Evolutionary conservation across 2,888 invertebrate genomes (phyloP), one percentile per base, ranked within the genome.

Genomic region (Hypsopygia costalis): DNA sequence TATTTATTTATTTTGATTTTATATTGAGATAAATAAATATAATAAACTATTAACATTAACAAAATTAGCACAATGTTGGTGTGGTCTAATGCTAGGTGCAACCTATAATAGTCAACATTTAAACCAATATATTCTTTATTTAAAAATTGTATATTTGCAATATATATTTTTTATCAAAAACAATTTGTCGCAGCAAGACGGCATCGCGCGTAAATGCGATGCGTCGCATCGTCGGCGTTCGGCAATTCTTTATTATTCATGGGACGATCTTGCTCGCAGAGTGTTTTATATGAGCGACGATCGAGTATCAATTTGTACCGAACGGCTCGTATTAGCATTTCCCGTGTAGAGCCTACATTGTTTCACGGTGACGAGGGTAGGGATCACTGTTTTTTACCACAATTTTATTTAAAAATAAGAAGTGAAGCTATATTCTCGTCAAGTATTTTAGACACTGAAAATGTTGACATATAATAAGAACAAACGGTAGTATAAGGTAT

Each of bases 281-380:
- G 88, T 88, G 87, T 88, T 88, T 88, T 88, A 88, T 88, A 88
- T 87, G 88, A 85, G 86, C 81, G 80, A 87, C 88, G 85, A 88
- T 88, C 85, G 87, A 86, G 82, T 88, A 88, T 88, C 88, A 88
- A 88, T 88, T 88, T 87, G 87, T 83, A 74, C 70, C 68, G 71
- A 80, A 71, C 76, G 78, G 64, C 75, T 75, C 69, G 69, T 79
- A 86, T 87, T 87, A 85, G 81, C 87, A 86, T 87, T 80, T 79
- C 74, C 74, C 63, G 16, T 3, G 58, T 68, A 59, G 60, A 62
- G 69, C 77, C 73, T 76, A 83, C 81, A 81, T 81, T 86, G 81
- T 83, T 77, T 67, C 67, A 69, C 58, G 52, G 16, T 16, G 55
- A 52, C 46, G 49, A 59, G 52, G 57, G 49, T 49, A 47, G 55